Percentiles rank a stretch among this genome's conserved stretches.
These are phyloP conservation scores for Microtus ochrogaster DNA, from an alignment of 2,113 vertebrate genomes.

Conservation along the genomic window DNA sequence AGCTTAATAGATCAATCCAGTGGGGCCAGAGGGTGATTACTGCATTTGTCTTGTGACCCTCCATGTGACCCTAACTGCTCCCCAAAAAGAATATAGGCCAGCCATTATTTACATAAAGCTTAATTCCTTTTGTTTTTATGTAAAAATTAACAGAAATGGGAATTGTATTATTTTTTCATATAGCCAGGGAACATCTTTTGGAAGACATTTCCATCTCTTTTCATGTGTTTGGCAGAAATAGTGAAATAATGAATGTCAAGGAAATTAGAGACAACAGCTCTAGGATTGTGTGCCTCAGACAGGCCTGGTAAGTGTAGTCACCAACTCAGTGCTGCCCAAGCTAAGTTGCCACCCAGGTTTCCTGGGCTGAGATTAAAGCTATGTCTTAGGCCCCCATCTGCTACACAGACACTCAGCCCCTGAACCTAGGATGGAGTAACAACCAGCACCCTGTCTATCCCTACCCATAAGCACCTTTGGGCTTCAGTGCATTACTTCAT, in stretches of 20 bases:
- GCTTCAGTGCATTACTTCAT: not conserved
- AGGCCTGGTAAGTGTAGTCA: not conserved
- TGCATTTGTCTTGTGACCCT: not conserved
- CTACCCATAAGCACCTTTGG: not conserved
- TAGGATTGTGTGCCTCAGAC: not conserved
- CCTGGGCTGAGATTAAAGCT: not conserved
- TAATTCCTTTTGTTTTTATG: not conserved
- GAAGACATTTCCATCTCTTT: not conserved
- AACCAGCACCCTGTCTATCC: not conserved
- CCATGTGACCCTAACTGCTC: fast-evolving
- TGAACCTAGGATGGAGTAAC: not conserved
- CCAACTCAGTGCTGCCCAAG: not conserved
- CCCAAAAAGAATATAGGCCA: fast-evolving
- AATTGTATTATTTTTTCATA: not conserved
- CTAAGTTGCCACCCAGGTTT: not conserved
- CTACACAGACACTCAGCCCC: too few relatives aligned
- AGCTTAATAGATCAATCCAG: fast-evolving
- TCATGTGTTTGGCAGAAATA: slow-evolving; percentile 8
- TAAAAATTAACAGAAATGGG: not conserved
- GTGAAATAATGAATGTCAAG: slow-evolving; percentile 15
- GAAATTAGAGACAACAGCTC: not conserved
- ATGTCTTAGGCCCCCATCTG: not conserved
- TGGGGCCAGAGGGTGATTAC: not conserved
- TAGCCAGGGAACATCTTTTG: not conserved
- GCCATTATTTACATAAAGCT: not conserved